Evolutionary conservation across 2,797 vertebrate genomes (phyloP).

Genomic region (Enteromius mattozi): DNA sequence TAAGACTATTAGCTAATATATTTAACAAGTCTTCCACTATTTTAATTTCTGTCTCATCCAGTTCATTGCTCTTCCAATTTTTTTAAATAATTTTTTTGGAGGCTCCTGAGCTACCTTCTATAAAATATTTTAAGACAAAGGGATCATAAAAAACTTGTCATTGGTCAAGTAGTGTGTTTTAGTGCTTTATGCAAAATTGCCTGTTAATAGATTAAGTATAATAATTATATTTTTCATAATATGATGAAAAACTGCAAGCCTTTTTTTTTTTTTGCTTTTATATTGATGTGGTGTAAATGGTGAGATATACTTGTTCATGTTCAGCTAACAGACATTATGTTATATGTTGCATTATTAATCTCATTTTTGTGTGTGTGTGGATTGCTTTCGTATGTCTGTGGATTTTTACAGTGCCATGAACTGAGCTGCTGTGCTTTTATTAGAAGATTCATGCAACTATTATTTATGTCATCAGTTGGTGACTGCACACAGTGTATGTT

Average conservation of each 20-base stretch:
- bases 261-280: not conserved
- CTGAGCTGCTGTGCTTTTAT: slow-evolving; percentile 25
- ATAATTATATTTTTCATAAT: not conserved
- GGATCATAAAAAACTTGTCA: not conserved
- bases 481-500: not conserved
- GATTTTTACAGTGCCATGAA: slow-evolving; percentile 6
- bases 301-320: not conserved
- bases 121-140: not conserved
- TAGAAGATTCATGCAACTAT: not conserved
- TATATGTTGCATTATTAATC: not conserved
- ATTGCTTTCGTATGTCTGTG: slow-evolving; percentile 6
- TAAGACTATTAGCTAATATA: not conserved
- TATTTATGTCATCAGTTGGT: not conserved
- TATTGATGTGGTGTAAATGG: not conserved
- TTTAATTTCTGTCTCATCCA: not conserved
- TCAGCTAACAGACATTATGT: not conserved
- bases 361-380: not conserved
- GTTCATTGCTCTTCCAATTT: not conserved
- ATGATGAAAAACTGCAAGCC: not conserved
- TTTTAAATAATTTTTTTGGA: not conserved
- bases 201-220: not conserved
- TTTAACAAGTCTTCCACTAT: slow-evolving; percentile 1
- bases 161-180: not conserved
- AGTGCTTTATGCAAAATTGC: not conserved
- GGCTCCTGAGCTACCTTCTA: not conserved